phyloP scores from a whole-genome alignment of 2,888 invertebrate genomes.

The Pecten maximus region DNA sequence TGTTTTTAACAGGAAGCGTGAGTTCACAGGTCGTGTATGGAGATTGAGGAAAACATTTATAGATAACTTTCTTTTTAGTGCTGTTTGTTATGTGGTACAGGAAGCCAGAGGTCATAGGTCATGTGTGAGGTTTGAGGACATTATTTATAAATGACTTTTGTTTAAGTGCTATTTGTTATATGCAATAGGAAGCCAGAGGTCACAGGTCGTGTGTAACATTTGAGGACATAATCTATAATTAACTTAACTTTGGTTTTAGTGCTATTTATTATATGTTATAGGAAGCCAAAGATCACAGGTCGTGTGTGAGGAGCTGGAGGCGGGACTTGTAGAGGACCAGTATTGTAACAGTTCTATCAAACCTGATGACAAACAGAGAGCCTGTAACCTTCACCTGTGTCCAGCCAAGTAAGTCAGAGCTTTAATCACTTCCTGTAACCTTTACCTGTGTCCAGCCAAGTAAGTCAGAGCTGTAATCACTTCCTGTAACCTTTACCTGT shows the following conservation, averaged over 20 bases:
- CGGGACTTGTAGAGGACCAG: slow-evolving; percentile 86
- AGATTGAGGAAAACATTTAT: no score
- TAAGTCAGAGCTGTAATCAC: not conserved
- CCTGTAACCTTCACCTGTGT: slow-evolving; percentile 87
- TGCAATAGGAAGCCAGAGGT: slow-evolving; percentile 79
- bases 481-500: slow-evolving; percentile 85
- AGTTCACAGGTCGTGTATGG: slow-evolving; percentile 84
- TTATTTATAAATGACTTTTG: no score
- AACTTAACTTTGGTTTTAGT: no score
- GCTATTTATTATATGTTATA: slow-evolving; percentile 57
- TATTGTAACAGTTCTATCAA: slow-evolving; percentile 80
- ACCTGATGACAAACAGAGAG: slow-evolving; percentile 85
- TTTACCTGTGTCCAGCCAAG: not conserved
- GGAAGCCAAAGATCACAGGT: slow-evolving; percentile 83
- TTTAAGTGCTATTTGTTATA: no score
- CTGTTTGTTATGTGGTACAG: slow-evolving; percentile 62
- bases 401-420: slow-evolving; percentile 85
- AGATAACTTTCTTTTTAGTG: no score
- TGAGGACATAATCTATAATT: no score
- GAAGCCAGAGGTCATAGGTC: slow-evolving; percentile 82
- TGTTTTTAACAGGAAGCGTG: slow-evolving; percentile 80
- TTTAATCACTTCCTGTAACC: no score
- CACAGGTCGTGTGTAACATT: slow-evolving; percentile 84
- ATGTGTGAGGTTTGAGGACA: no score
- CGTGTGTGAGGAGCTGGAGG: slow-evolving; percentile 84